Evolutionary conservation across 2,888 invertebrate genomes (phyloP), one percentile per base, ranked within the genome.

Genomic region (Callosobruchus maculatus): DNA sequence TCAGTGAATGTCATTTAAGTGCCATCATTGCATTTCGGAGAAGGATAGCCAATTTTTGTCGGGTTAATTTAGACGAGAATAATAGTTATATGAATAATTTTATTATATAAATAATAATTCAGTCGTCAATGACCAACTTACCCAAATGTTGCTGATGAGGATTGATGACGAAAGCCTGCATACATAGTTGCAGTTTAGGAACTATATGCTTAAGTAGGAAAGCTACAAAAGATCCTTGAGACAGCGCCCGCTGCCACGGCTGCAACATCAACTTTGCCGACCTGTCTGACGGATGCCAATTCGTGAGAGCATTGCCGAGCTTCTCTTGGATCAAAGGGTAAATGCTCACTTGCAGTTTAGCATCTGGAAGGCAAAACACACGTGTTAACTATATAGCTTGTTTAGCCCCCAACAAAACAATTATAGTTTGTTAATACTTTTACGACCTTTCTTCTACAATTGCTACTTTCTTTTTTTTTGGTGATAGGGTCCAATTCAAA

Each of bases 281-380:
- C 67, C 92, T 90, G 88, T 99, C 99, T 0, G 95, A 95, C 0
- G 98, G 98, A 88, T 97, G 95, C 99, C 99, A 99, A 73, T 93
- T 94, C n/a, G 91, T 90, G 77, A 99, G 89, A 18, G 98, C 98
- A 67, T 91, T 90, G 31, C 95, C 94, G 71, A 99, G 89, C 84
- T 98, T 98, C 72, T 97, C 94, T 70, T 98, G 91, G 81, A 99
- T 97, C 69, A 95, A 92, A 0, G 97, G 96, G 88, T 97, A 98
- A 66, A 97, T 92, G 0, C 88, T 87, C 0, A 80, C 74, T 77
- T 86, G 85, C 20, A 87, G 79, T 76, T 82, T 80, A 2, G 82
- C 77, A 81, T 87, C 86, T 85, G 75, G 49, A 81, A 81, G 72
- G n/a, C n/a, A n/a, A n/a, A n/a, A n/a, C n/a, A n/a, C n/a, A n/a